phyloP scores from a whole-genome alignment of 92 coral and sea anemone genomes.

The Zoanthus solanderi region DNA sequence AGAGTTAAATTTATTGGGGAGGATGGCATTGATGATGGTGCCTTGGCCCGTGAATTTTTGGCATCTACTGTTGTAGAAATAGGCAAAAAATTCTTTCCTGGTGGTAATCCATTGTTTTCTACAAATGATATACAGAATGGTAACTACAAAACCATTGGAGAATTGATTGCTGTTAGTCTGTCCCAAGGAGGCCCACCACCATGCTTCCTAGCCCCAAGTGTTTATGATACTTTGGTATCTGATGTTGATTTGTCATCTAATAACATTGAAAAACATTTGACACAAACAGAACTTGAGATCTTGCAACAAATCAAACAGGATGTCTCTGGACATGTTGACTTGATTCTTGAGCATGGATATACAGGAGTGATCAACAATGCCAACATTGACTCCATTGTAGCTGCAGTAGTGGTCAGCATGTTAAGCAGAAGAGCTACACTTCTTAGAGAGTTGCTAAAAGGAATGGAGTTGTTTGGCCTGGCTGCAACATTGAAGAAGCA shows the following conservation, averaged over 20 bases:
- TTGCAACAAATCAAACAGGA: constrained; percentile 65
- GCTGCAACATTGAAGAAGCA: constrained; percentile 31
- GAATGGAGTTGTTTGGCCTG: constrained; percentile 53
- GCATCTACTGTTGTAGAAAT: constrained; percentile 34
- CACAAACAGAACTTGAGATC: constrained; percentile 61
- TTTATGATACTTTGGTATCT: constrained; percentile 24
- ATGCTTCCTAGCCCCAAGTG: constrained; percentile 23
- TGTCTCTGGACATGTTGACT: constrained; percentile 61
- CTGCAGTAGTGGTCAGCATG: constrained; percentile 72
- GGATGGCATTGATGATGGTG: constrained; percentile 35
- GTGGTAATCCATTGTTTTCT: constrained; percentile 23
- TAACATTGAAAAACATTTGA: constrained; percentile 66
- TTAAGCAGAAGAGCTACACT: constrained; percentile 63
- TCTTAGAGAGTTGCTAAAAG: constrained; percentile 45
- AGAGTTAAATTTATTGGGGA: constrained; percentile 33
- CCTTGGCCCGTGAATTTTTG: constrained; percentile 34
- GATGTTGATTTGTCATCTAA: constrained; percentile 59
- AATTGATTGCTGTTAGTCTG: constrained; percentile 32
- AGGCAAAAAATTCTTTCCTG: constrained; percentile 32
- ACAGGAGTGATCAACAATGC: constrained; percentile 67
- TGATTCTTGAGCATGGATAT: constrained; percentile 71
- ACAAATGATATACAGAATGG: constrained; percentile 35
- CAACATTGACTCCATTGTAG: constrained; percentile 61
- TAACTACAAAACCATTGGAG: constrained; percentile 38
- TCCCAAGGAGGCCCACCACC: constrained; percentile 31